Evolutionary conservation across 2,113 vertebrate genomes (phyloP), one percentile per base, ranked within the genome.

Genomic region (Aspiorhynchus laticeps): DNA sequence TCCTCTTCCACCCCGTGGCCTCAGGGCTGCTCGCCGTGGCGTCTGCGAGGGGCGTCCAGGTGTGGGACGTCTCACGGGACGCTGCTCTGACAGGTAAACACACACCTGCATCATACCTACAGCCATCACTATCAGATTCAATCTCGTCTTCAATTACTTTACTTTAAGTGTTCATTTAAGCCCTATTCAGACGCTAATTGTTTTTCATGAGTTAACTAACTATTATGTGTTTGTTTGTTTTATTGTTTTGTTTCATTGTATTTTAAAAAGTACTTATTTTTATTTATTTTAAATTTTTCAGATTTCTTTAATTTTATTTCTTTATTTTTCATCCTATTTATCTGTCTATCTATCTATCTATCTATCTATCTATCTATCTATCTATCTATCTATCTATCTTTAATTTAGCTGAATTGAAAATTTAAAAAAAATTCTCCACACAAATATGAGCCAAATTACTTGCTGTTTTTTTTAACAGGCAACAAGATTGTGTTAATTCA

Each of bases 1-100:
- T 99, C 46, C 95, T 95, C 73, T 99, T 98, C 91, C 97, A 99
- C 90, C 96, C 97, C n/a, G 93, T 96, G 0, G 95, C 96, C 0
- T 97, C 97, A 0, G 95, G 94, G 0, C 0, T 98, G 86, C 92
- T 99, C 88, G 95, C 95, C 69, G 94, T 96, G 0, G 86, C 93
- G 0, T 87, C 94, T 0, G 90, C 91, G 71, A 94, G 71, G 36
- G 85, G 24, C 0, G 90, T 93, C 59, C 95, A 96, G 10, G 11
- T 99, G 43, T 99, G 97, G 98, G 97, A 99, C 7, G 89, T 91
- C 31, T 91, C 91, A 69, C 92, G 92, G 84, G 94, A 95, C 33
- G 11, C 87, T 7, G 91, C 94, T 0, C 90, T 98, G 33, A 94
- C 96, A 96, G 97, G 98, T 99, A 93, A 31, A 46, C 78, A 11